Percentiles rank a stretch among this genome's conserved stretches.
Conservation (phyloP, 1,140 invertebrate species). For the Elymnias hypermnestra region DNA sequence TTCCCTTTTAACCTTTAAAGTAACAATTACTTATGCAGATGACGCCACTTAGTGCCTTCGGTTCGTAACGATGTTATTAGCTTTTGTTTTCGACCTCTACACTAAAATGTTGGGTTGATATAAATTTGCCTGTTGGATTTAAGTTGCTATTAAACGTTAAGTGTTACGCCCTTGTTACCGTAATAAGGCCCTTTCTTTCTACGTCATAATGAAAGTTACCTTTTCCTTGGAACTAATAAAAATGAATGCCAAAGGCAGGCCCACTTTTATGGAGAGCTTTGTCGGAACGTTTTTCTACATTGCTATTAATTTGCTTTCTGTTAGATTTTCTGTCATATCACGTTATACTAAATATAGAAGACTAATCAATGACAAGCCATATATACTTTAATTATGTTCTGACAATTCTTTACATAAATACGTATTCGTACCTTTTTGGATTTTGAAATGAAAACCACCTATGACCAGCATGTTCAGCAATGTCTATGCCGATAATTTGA, state of each 20-base stretch:
- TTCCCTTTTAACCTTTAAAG: neutral
- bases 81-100: conserved; percentile 26
- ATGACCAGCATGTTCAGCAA: no score
- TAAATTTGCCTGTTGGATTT: conserved; percentile 31
- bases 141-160: conserved; percentile 22
- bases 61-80: conserved; percentile 30
- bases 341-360: no score
- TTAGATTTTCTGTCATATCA: neutral
- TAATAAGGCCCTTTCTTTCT: conserved; percentile 31
- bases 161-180: conserved; percentile 24
- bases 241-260: conserved; percentile 34
- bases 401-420: no score
- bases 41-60: conserved; percentile 27
- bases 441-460: no score
- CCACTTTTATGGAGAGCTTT: conserved; percentile 23
- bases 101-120: conserved; percentile 32
- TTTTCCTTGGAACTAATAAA: conserved; percentile 34
- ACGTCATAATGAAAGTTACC: conserved; percentile 38
- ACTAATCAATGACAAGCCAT: no score
- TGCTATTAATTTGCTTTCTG: conserved; percentile 26
- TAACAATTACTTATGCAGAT: conserved; percentile 43
- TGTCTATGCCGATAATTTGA: no score
- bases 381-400: no score
- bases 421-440: no score
- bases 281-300: conserved; percentile 18